Percentiles rank a stretch among this genome's conserved stretches.
Conservation (phyloP, 2,113 vertebrate species). For the Triplophysa rosa region DNA sequence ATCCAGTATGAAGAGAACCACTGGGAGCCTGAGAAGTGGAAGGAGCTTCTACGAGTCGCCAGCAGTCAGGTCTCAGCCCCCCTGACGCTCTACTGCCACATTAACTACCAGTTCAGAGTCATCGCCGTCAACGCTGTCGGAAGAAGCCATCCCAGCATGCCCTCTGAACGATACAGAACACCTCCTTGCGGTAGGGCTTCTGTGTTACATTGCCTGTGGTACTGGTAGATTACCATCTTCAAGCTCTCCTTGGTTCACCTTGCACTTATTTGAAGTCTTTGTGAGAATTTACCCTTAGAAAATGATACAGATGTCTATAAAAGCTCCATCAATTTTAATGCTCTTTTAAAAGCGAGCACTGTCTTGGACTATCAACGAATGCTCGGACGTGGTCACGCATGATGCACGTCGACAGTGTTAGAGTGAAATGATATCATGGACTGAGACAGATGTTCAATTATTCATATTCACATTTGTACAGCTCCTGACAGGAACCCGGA, state of each 20-base stretch:
- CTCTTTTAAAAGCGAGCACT: slow-evolving; percentile 7
- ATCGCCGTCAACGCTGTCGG: slow-evolving; percentile 84
- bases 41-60: slow-evolving; percentile 71
- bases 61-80: slow-evolving; percentile 76
- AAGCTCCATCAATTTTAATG: slow-evolving; percentile 30
- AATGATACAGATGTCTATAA: slow-evolving; percentile 39
- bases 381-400: background rate
- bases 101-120: slow-evolving; percentile 91
- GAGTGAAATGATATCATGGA: slow-evolving; percentile 26
- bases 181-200: slow-evolving; percentile 80
- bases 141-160: slow-evolving; percentile 80
- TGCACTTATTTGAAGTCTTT: slow-evolving; percentile 32
- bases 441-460: slow-evolving; percentile 40
- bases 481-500: slow-evolving; percentile 93
- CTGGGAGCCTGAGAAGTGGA: slow-evolving; percentile 84
- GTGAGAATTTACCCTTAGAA: slow-evolving; percentile 22
- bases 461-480: slow-evolving; percentile 63
- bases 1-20: slow-evolving; percentile 87
- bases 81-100: slow-evolving; percentile 77
- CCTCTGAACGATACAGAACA: slow-evolving; percentile 79
- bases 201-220: background rate
- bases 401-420: slow-evolving; percentile 21
- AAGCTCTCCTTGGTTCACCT: slow-evolving; percentile 24
- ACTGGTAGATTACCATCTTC: background rate
- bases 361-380: slow-evolving; percentile 13